Evolutionary conservation across 2,113 vertebrate genomes (phyloP), one percentile per base, ranked within the genome.

Genomic region (Phocoena sinus): DNA sequence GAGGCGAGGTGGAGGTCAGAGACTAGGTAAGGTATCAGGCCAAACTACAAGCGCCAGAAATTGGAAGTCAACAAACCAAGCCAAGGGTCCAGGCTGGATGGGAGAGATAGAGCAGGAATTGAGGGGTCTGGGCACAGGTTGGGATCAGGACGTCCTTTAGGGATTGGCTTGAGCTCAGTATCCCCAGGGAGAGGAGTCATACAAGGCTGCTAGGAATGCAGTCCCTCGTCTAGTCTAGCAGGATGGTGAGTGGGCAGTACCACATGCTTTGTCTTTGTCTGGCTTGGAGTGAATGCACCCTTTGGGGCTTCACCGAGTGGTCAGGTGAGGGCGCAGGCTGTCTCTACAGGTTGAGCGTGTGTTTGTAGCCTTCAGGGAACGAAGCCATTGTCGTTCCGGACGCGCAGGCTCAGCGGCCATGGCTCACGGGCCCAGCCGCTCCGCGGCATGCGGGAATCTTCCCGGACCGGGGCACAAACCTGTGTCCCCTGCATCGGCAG

Each of bases 181-280:
- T 12, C 3, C 13, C 56, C 23, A 50, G 36, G 12, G 38, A 79
- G 84, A 65, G 14, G 53, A 70, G 31, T 86, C 84, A 14, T 53
- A 44, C 9, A 17, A 50, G 56, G 63, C 50, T 0, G 1, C 23
- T 33, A 0, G 4, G 6, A 73, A 60, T 6, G 41, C 8, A 6
- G 23, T 74, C 11, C 9, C 12, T 60, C 10, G 0, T 18, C 23
- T 3, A 31, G 0, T 18, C 23, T 3, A 31, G 21, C 62, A 60
- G 56, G 31, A 17, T 53, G 21, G 33, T 1, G 6, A n/a, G 17
- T 11, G 5, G 65, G n/a, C 9, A 26, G 26, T 23, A 9, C 6
- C 23, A 26, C 0, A 5, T 0, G n/a, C 36, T 56, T 25, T 67
- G 58, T 58, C 28, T 73, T 20, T 74, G 31, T 41, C 70, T 11